Percentiles rank a stretch among this genome's conserved stretches.
Conservation (phyloP, 1,140 invertebrate species). For the Galendromus occidentalis region DNA sequence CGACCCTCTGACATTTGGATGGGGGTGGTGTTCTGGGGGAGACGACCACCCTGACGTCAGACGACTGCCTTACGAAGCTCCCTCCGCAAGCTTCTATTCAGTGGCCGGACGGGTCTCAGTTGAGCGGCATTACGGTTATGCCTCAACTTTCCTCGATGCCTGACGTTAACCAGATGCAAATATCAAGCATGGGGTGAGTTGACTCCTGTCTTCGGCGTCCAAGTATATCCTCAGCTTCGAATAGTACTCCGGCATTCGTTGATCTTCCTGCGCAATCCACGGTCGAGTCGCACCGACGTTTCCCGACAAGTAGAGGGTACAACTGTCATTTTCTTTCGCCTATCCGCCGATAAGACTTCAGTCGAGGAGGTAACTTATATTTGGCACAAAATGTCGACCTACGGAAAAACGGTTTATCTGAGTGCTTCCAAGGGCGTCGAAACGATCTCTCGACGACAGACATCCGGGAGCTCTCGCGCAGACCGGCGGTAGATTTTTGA, state of each 20-base stretch:
- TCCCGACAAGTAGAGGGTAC: no score
- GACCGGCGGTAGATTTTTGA: not conserved
- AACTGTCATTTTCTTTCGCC: no score
- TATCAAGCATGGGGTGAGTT: not conserved
- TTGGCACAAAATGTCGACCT: no score
- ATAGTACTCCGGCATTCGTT: no score
- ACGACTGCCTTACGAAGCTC: not conserved
- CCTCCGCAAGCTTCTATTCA: not conserved
- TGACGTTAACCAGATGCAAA: not conserved
- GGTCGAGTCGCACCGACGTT: no score
- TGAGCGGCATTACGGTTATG: not conserved
- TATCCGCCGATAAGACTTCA: no score
- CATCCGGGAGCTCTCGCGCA: not conserved
- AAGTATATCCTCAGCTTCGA: no score
- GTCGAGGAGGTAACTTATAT: no score
- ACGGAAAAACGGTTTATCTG: no score
- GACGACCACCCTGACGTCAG: not conserved
- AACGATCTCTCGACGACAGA: not conserved
- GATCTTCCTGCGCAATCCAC: no score
- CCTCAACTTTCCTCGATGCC: not conserved
- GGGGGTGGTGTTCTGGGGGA: constrained; percentile 1
- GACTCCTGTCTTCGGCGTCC: not conserved
- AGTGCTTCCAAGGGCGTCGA: no score
- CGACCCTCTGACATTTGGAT: constrained; percentile 4
- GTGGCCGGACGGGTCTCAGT: not conserved